These are phyloP conservation scores for Pica pica DNA, from an alignment of 2,113 vertebrate species.

Conservation along the genomic window DNA sequence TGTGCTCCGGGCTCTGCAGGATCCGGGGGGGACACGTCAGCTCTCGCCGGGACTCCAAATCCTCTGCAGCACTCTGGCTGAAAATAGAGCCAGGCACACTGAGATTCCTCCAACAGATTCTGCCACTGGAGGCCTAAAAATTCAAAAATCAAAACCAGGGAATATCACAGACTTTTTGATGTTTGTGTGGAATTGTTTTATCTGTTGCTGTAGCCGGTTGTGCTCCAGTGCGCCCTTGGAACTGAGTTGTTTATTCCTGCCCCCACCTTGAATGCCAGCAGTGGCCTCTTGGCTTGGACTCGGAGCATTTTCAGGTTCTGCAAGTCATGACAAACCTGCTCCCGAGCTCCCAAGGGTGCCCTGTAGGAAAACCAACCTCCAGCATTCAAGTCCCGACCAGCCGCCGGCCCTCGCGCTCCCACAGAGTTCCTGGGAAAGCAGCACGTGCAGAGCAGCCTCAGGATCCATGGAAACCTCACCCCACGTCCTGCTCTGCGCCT, in stretches of 20 bases:
- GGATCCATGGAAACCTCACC: neutral
- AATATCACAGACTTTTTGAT: fast-evolving
- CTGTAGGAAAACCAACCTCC: neutral
- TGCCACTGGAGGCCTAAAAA: neutral
- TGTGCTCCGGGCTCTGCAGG: fast-evolving
- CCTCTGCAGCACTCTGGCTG: neutral
- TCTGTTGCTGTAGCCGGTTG: neutral
- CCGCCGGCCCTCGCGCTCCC: fast-evolving
- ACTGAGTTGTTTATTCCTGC: neutral
- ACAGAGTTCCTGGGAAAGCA: neutral
- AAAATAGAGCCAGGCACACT: neutral
- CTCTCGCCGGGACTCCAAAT: fast-evolving
- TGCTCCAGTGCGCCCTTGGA: fast-evolving
- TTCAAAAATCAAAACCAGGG: fast-evolving
- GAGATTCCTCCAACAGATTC: neutral
- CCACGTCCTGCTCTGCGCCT: fast-evolving
- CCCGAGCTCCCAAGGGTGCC: neutral
- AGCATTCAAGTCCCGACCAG: neutral
- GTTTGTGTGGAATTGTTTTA: neutral
- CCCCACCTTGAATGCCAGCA: neutral
- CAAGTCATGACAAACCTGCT: neutral
- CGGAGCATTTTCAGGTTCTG: neutral
- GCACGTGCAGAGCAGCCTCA: neutral
- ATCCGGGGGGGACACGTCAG: fast-evolving
- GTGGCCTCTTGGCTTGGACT: neutral